Conservation (phyloP, 2,888 invertebrate species). For the Drosophila buzzatii region DNA sequence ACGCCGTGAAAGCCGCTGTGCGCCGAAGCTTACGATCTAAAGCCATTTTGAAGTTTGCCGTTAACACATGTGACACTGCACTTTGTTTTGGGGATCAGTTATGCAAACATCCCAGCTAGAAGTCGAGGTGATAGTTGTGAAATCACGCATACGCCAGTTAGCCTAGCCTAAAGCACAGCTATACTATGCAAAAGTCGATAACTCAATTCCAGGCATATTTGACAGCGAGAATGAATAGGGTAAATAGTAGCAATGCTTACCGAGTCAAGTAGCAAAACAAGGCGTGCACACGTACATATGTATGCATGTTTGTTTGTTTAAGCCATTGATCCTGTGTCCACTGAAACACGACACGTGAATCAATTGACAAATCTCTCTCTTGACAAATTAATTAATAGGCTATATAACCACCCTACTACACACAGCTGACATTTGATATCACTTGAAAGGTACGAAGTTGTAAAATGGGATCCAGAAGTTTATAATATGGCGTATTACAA, state of each 20-base stretch:
- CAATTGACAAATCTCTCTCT: background rate
- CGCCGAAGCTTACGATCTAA: background rate
- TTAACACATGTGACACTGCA: background rate
- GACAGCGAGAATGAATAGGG: background rate
- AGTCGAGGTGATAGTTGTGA: background rate
- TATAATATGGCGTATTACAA: too few relatives aligned
- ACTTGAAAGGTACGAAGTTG: background rate
- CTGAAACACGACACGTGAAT: background rate
- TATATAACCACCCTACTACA: background rate
- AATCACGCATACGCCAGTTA: conserved; percentile 49
- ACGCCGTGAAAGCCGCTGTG: conserved; percentile 1
- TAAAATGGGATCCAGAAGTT: background rate
- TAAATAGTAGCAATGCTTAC: background rate
- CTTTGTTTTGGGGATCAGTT: background rate
- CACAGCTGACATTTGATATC: background rate
- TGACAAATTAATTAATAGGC: background rate
- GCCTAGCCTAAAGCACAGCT: background rate
- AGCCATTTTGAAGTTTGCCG: background rate
- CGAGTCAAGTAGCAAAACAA: background rate
- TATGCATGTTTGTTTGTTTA: background rate
- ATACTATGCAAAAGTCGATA: background rate
- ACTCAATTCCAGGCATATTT: background rate
- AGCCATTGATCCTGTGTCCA: background rate
- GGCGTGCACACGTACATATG: background rate
- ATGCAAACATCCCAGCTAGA: background rate